Percentiles rank a stretch among this genome's conserved stretches.
These are phyloP conservation scores for Diadumene lineata DNA, from an alignment of 92 coral and sea anemone genomes.

Conservation along the genomic window DNA sequence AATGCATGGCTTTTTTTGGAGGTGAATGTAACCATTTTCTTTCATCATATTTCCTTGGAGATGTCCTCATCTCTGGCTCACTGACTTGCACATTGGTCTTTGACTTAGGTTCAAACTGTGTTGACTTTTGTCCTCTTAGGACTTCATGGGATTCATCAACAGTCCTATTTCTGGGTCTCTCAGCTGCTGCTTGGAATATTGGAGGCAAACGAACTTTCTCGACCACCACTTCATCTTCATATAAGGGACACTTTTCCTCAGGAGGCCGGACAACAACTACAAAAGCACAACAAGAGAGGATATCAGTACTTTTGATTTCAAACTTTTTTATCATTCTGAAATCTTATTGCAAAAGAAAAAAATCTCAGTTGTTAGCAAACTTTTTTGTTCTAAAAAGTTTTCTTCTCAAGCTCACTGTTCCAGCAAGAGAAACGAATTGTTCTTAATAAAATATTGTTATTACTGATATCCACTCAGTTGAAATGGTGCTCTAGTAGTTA, in stretches of 20 bases:
- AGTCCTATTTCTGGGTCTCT: slow-evolving; percentile 68
- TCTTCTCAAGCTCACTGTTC: not conserved
- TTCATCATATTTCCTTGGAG: slow-evolving; percentile 40
- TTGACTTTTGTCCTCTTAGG: slow-evolving; percentile 82
- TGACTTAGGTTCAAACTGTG: slow-evolving; percentile 74
- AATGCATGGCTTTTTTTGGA: not conserved
- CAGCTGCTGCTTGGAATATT: slow-evolving; percentile 89
- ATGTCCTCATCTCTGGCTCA: slow-evolving; percentile 32
- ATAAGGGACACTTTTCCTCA: slow-evolving; percentile 9
- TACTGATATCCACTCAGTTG: slow-evolving; percentile 27
- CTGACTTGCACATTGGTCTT: slow-evolving; percentile 22
- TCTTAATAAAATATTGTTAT: not conserved
- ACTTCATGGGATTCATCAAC: slow-evolving; percentile 63
- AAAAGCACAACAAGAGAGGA: slow-evolving; percentile 42
- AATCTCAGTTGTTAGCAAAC: too few species aligned
- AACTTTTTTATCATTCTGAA: too few species aligned
- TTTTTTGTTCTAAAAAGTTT: too few species aligned
- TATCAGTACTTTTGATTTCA: too few species aligned
- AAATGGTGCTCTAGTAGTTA: slow-evolving; percentile 12
- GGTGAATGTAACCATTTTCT: not conserved
- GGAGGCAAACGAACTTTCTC: slow-evolving; percentile 89
- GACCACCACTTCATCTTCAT: slow-evolving; percentile 16
- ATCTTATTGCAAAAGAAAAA: too few species aligned
- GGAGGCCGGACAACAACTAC: slow-evolving; percentile 20
- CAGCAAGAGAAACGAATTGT: slow-evolving; percentile 12